Evolutionary conservation across 2,888 invertebrate species (phyloP).

Genomic region (Trissolcus japonicus): DNA sequence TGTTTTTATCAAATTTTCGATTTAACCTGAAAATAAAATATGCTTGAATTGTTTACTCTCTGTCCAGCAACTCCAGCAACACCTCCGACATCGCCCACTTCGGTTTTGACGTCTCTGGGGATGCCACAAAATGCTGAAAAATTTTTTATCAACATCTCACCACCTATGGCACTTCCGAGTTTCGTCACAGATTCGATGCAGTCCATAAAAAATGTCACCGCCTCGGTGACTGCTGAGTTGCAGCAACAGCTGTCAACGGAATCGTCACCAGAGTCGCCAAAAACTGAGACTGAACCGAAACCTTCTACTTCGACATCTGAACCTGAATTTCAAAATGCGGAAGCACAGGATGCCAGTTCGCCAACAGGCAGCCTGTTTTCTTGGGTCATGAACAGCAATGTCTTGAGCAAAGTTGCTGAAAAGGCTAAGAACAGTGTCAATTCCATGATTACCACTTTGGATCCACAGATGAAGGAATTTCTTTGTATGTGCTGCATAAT

Average conservation of each 20-base stretch:
- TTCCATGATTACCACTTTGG: slow-evolving; percentile 90
- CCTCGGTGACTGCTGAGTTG: slow-evolving; percentile 6
- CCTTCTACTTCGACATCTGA: slow-evolving; percentile 12
- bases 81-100: slow-evolving; percentile 74
- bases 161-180: slow-evolving; percentile 83
- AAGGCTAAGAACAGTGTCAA: slow-evolving; percentile 89
- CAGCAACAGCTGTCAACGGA: slow-evolving; percentile 3
- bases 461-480: slow-evolving; percentile 93
- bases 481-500: slow-evolving; percentile 81
- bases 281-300: slow-evolving; percentile 49
- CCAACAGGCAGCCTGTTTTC: slow-evolving; percentile 79
- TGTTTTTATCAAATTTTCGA: too few species aligned
- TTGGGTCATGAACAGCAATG: slow-evolving; percentile 82
- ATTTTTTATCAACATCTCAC: slow-evolving; percentile 83
- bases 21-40: not conserved
- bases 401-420: slow-evolving; percentile 84
- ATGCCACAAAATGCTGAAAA: slow-evolving; percentile 78
- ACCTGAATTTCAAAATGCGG: slow-evolving; percentile 1
- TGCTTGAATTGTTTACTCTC: not conserved
- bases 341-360: slow-evolving; percentile 53
- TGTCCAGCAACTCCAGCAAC: slow-evolving; percentile 60
- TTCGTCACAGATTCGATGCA: slow-evolving; percentile 78
- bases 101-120: slow-evolving; percentile 76
- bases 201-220: slow-evolving; percentile 24
- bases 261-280: slow-evolving; percentile 8